phyloP scores from a whole-genome alignment of 2,888 invertebrate species.

The Cephus pulcher region DNA sequence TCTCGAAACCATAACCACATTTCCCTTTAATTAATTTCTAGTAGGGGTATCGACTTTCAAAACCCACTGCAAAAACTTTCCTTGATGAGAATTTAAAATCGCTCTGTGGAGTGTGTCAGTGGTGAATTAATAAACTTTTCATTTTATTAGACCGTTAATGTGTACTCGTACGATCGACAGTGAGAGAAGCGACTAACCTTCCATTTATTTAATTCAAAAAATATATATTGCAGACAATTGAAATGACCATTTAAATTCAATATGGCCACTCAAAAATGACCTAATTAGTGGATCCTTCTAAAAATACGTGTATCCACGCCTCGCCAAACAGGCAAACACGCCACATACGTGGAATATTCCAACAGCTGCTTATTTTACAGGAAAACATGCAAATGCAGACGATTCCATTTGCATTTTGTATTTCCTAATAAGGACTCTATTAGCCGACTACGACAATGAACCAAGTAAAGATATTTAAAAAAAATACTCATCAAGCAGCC shows the following conservation, averaged over 20 bases:
- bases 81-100: not conserved
- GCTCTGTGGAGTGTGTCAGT: not conserved
- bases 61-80: constrained; percentile 17
- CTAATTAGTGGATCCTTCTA: not conserved
- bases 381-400: not conserved
- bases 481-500: no score
- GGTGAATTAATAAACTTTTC: not conserved
- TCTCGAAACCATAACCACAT: constrained; percentile 28
- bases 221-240: no score
- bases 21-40: constrained; percentile 43
- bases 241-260: not conserved
- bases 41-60: constrained; percentile 28
- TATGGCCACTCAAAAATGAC: not conserved
- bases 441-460: not conserved
- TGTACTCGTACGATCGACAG: not conserved
- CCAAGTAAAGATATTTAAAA: no score
- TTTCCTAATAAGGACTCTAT: constrained; percentile 1
- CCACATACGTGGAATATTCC: not conserved
- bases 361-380: not conserved
- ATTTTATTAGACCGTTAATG: not conserved
- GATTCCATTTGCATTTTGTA: not conserved
- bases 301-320: not conserved
- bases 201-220: not conserved
- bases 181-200: not conserved
- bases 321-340: not conserved